Base-by-base conservation (phyloP, 2,888 invertebrate species). In the Elmis aenea region DNA sequence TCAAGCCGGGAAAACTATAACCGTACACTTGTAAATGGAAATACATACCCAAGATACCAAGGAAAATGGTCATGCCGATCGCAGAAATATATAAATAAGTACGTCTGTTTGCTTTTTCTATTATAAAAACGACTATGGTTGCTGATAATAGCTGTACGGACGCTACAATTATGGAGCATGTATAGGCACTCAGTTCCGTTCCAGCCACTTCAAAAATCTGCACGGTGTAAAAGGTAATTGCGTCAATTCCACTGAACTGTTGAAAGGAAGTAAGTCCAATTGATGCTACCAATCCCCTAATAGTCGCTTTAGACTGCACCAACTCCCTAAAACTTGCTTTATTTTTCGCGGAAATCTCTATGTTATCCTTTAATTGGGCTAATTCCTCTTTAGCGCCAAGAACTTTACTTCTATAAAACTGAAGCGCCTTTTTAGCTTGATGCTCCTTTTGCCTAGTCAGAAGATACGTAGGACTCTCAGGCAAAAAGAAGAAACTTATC, bases 231-330 rank as follows among this genome's bases (percentile, higher is more conserved):
- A 86, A 85, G 49, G 85, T 82, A 45, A 86, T 83, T 1, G 84
- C 85, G 66, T 85, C 85, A 50, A 86, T 75, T 39, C 85, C 86
- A 38, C 83, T 82, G 56, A 84, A 76, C 61, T 87, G 85, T 54
- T 86, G 86, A 66, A 85, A 85, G 58, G 85, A 77, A 84, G 90
- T 87, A 45, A 87, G 74, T 13, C 83, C 76, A 20, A 85, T 70
- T 3, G 80, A 78, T 35, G 84, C 81, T 27, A 81, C 61, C 35
- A 90, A 69, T 0, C 87, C 88, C 57, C 74, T 79, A 24, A 79
- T 73, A 1, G 82, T 74, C 0, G 77, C 79, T 4, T 72, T 72
- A 48, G 74, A 75, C 2, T 72, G 69, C 2, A 82, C 60, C 48
- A 86, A 69, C 54, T 81, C 74, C 16, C 68, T 62, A 3, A 77